phyloP scores from a whole-genome alignment of 2,113 vertebrate species.

The Gambusia affinis region DNA sequence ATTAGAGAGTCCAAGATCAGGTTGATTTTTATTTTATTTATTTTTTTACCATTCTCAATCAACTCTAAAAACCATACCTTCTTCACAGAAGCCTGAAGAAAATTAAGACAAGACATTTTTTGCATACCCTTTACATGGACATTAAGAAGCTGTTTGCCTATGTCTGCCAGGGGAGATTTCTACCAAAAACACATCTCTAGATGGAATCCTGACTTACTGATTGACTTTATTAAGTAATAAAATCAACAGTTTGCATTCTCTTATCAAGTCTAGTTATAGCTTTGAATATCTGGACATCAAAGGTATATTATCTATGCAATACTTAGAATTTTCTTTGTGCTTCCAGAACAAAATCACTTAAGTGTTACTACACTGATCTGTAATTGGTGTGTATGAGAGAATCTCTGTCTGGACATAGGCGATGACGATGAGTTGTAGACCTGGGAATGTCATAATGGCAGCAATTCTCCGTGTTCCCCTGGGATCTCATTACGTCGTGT shows the following conservation, averaged over 20 bases:
- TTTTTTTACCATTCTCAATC: neutral
- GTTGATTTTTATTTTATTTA: neutral
- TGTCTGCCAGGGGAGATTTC: neutral
- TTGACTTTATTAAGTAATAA: neutral
- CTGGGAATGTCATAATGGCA: slow-evolving; percentile 18
- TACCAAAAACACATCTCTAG: neutral
- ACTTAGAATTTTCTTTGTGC: neutral
- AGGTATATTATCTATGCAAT: neutral
- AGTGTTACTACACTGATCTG: neutral
- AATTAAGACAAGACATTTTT: neutral
- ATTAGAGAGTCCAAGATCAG: too few species aligned
- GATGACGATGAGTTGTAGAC: slow-evolving; percentile 38
- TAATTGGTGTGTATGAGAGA: slow-evolving; percentile 8
- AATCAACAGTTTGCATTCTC: too few species aligned
- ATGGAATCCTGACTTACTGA: neutral
- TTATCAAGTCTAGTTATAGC: too few species aligned
- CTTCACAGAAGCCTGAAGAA: neutral
- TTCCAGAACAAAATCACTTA: neutral
- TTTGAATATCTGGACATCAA: neutral
- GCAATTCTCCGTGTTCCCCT: slow-evolving; percentile 30
- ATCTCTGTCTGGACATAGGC: slow-evolving; percentile 26
- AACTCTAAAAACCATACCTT: neutral
- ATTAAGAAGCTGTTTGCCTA: neutral
- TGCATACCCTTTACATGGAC: neutral
- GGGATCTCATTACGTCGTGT: slow-evolving; percentile 71